phyloP scores from a whole-genome alignment of 2,797 vertebrate genomes.

The Gobio occitaniae region DNA sequence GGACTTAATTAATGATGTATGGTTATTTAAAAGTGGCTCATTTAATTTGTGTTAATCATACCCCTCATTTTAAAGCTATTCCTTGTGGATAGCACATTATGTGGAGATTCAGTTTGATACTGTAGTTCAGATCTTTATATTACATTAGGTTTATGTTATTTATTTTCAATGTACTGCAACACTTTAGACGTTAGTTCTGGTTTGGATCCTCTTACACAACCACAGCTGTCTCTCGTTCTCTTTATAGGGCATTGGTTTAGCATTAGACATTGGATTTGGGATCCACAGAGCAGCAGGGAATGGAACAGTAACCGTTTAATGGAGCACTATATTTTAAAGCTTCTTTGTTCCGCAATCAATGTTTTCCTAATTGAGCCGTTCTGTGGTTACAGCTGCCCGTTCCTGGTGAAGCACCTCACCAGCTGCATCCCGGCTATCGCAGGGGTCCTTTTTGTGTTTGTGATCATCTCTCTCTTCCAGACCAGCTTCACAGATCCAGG shows the following conservation, averaged over 20 bases:
- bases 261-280: neutral
- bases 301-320: slow-evolving; percentile 7
- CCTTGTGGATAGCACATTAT: slow-evolving; percentile 1
- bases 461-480: slow-evolving; percentile 92
- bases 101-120: neutral
- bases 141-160: neutral
- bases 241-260: neutral
- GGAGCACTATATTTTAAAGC: neutral
- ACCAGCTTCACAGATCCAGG: slow-evolving; percentile 94
- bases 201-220: neutral
- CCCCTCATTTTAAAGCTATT: neutral
- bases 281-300: slow-evolving; percentile 7
- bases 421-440: slow-evolving; percentile 90
- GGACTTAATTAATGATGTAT: slow-evolving; percentile 26
- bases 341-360: slow-evolving; percentile 39
- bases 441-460: slow-evolving; percentile 90
- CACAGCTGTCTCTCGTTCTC: neutral
- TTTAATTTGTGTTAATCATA: slow-evolving; percentile 18
- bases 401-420: slow-evolving; percentile 88
- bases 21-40: slow-evolving; percentile 10
- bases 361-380: slow-evolving; percentile 21
- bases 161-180: neutral
- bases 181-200: neutral
- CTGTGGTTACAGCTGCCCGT: slow-evolving; percentile 86
- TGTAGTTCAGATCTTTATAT: neutral